Percentiles rank a stretch among this genome's conserved stretches.
Evolutionary conservation across 2,113 vertebrate species (phyloP).

Genomic region (Paradoxurus hermaphroditus): DNA sequence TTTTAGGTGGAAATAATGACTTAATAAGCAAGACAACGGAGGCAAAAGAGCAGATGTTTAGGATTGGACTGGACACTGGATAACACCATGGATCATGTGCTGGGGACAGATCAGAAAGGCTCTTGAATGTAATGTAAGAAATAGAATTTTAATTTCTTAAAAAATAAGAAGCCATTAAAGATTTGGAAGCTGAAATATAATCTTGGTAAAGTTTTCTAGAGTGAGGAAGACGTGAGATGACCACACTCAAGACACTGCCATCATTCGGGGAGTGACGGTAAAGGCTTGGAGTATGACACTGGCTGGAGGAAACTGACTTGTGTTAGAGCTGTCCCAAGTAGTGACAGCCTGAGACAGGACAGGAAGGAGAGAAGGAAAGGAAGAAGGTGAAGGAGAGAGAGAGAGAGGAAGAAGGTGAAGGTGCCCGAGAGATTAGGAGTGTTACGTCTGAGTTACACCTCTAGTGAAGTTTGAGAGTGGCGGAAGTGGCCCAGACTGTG

Average conservation of each 20-base stretch:
- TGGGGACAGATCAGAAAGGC: neutral
- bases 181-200: neutral
- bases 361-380: neutral
- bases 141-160: neutral
- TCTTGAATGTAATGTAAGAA: neutral
- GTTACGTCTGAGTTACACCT: neutral
- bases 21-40: neutral
- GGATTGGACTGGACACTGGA: neutral
- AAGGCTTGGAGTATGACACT: neutral
- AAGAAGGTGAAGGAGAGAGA: neutral
- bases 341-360: neutral
- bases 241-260: neutral
- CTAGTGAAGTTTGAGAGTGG: neutral
- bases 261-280: neutral
- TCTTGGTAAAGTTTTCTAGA: neutral
- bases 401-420: neutral
- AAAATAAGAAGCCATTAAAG: neutral
- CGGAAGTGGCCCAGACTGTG: neutral
- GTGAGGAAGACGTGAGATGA: neutral
- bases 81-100: neutral
- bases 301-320: neutral
- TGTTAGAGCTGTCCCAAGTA: neutral
- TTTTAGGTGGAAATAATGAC: neutral
- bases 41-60: neutral
- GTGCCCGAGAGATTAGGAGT: neutral